These are phyloP conservation scores for Chrysogorgia sp. DNA, from an alignment of 92 coral and sea anemone genomes.

Conservation along the genomic window DNA sequence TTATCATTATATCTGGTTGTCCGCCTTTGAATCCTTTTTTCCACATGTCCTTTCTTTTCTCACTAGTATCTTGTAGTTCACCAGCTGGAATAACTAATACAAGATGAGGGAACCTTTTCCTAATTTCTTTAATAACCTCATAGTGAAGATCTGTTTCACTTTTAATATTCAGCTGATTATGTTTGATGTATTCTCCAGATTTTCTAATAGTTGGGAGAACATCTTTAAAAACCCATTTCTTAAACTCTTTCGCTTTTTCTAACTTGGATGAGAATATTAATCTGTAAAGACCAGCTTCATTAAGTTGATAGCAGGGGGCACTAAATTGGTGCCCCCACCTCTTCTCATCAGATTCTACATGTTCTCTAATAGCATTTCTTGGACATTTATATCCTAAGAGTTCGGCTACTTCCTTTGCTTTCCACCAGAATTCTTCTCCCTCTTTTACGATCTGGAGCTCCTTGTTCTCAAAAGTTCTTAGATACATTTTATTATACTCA, in stretches of 20 bases:
- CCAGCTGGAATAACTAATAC: background rate
- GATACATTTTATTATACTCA: too few species aligned
- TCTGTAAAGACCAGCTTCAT: slow-evolving; percentile 30
- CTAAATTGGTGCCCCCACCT: background rate
- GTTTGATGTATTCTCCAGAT: slow-evolving; percentile 14
- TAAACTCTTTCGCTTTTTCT: slow-evolving; percentile 10
- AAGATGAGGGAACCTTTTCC: background rate
- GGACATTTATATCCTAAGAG: slow-evolving; percentile 29
- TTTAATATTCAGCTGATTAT: background rate
- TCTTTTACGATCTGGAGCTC: too few species aligned
- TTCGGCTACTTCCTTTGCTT: slow-evolving; percentile 32
- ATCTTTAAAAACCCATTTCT: slow-evolving; percentile 25
- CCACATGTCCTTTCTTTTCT: background rate
- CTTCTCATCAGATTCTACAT: background rate
- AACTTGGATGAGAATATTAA: slow-evolving; percentile 9
- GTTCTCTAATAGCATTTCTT: slow-evolving; percentile 15
- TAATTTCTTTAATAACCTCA: background rate
- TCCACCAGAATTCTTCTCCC: slow-evolving; percentile 31
- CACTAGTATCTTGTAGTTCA: slow-evolving; percentile 7
- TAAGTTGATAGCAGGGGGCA: slow-evolving; percentile 6
- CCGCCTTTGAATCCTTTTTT: slow-evolving; percentile 22
- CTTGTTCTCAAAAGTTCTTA: too few species aligned
- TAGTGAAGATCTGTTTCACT: slow-evolving; percentile 5
- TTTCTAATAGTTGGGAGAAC: slow-evolving; percentile 40
- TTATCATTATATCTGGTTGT: slow-evolving; percentile 23